phyloP scores from a whole-genome alignment of 2,888 invertebrate species.

The Luperina testacea region DNA sequence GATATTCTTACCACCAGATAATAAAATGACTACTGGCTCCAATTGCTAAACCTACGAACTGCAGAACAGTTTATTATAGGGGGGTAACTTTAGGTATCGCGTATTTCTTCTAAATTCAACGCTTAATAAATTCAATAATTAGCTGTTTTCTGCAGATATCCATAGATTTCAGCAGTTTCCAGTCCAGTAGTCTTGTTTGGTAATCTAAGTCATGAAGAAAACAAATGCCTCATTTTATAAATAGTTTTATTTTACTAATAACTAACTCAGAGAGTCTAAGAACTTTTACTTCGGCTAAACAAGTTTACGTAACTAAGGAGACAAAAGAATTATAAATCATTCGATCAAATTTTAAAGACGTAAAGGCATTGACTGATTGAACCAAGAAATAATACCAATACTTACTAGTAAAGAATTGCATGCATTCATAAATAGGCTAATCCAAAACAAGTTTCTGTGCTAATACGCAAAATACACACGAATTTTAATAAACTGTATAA shows the following conservation, averaged over 20 bases:
- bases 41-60: background rate
- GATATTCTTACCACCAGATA: background rate
- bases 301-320: conserved; percentile 2
- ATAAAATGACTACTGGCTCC: background rate
- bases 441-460: conserved; percentile 37
- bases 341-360: background rate
- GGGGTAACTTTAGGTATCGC: background rate
- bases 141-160: background rate
- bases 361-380: background rate
- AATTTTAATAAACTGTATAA: conserved; percentile 66
- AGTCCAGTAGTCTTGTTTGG: background rate
- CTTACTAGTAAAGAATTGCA: conserved; percentile 9
- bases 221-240: background rate
- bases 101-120: background rate
- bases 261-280: background rate
- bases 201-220: background rate
- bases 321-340: background rate
- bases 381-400: background rate
- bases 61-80: background rate
- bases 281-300: background rate
- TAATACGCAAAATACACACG: conserved; percentile 49
- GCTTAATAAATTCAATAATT: background rate
- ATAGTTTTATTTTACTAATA: background rate
- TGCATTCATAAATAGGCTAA: conserved; percentile 25
- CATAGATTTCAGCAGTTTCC: background rate